Evolutionary conservation across 2,888 invertebrate genomes (phyloP).

Genomic region (Megaustenia siamemsis): DNA sequence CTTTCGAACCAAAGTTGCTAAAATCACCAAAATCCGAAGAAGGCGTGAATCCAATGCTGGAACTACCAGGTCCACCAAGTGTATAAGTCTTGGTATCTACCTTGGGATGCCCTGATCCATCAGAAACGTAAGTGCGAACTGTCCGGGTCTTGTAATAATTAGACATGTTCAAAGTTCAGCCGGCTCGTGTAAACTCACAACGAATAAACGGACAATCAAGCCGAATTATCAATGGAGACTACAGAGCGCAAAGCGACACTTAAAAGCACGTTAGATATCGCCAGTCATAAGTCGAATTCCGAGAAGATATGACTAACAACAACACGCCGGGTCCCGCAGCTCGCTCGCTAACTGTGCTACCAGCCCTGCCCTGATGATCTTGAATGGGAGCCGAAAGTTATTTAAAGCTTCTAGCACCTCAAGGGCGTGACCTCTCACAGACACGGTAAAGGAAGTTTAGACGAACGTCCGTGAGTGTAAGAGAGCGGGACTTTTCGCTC

Average conservation of each 20-base stretch:
- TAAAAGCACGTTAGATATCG: background rate
- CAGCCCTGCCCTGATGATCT: background rate
- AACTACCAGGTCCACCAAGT: slow-evolving; percentile 63
- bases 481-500: no score
- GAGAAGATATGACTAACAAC: background rate
- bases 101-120: slow-evolving; percentile 65
- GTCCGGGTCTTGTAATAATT: slow-evolving; percentile 61
- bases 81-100: slow-evolving; percentile 68
- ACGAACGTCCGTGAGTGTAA: background rate
- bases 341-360: background rate
- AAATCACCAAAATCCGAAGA: slow-evolving; percentile 55
- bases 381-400: background rate
- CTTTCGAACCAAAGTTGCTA: slow-evolving; percentile 53
- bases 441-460: background rate
- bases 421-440: background rate
- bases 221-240: background rate
- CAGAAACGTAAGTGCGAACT: slow-evolving; percentile 67
- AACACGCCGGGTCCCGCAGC: background rate
- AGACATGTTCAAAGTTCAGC: slow-evolving; percentile 19
- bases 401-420: background rate
- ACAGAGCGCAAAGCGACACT: background rate
- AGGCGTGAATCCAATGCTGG: slow-evolving; percentile 55
- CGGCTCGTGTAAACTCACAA: background rate
- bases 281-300: background rate
- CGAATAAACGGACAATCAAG: background rate